These are phyloP conservation scores for Nephrotoma appendiculata DNA, from an alignment of 2,888 invertebrate genomes.

Conservation along the genomic window DNA sequence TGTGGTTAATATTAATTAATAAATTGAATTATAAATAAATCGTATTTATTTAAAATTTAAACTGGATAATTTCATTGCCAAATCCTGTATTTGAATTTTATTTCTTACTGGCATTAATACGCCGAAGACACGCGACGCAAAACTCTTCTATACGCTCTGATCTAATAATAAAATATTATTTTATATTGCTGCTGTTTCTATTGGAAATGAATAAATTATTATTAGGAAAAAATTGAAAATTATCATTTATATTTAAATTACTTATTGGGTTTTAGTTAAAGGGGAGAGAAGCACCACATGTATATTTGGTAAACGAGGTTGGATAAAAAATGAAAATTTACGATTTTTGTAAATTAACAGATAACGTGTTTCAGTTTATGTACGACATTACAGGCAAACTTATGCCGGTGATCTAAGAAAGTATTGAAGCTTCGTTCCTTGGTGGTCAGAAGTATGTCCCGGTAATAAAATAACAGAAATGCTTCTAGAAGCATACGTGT, in stretches of 20 bases:
- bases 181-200: neutral
- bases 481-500: no score
- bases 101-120: neutral
- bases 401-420: no score
- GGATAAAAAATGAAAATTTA: no score
- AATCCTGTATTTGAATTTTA: neutral
- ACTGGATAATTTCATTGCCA: neutral
- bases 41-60: neutral
- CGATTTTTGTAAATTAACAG: no score
- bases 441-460: no score
- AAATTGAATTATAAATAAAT: neutral
- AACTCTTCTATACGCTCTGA: neutral
- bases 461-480: no score
- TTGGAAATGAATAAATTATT: neutral
- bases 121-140: neutral
- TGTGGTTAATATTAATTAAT: neutral
- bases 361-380: no score
- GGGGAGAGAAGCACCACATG: no score
- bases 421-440: no score
- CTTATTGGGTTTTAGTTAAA: neutral
- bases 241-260: neutral
- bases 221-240: neutral
- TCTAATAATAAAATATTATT: neutral
- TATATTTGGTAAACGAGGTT: no score
- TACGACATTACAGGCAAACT: no score